phyloP scores from a whole-genome alignment of 2,797 vertebrate species.

The Caiman crocodilus region DNA sequence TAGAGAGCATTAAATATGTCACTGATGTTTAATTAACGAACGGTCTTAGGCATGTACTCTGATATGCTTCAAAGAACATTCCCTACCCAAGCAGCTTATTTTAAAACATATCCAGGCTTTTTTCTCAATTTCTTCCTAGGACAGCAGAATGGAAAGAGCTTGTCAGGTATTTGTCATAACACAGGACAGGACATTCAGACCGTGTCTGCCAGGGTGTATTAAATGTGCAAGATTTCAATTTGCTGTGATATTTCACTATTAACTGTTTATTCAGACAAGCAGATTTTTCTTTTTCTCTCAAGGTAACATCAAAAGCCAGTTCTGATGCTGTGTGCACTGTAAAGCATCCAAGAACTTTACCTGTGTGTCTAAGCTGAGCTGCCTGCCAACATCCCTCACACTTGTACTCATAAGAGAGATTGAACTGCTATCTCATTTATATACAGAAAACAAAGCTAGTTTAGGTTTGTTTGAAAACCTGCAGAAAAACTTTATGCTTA shows the following conservation, averaged over 20 bases:
- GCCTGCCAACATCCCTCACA: neutral
- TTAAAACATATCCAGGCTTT: constrained; percentile 4
- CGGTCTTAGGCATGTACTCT: constrained; percentile 8
- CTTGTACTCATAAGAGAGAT: neutral
- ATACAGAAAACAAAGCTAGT: neutral
- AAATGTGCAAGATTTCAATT: neutral
- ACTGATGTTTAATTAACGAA: constrained; percentile 52
- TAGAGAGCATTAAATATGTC: constrained; percentile 30
- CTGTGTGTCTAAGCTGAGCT: neutral
- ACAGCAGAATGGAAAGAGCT: neutral
- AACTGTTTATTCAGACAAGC: fast-evolving
- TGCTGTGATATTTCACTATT: neutral
- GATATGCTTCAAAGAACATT: constrained; percentile 49
- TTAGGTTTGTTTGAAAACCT: neutral
- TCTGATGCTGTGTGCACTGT: fast-evolving
- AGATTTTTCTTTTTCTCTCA: neutral
- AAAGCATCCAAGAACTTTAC: neutral
- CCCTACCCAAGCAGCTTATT: constrained; percentile 44
- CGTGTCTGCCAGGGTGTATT: neutral
- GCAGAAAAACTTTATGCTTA: neutral
- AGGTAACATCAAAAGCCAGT: neutral
- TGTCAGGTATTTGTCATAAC: neutral
- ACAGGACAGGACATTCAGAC: neutral
- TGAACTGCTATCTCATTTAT: no score
- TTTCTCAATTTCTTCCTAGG: neutral